phyloP scores from a whole-genome alignment of 2,888 invertebrate species.

The Agonopterix heracliana region DNA sequence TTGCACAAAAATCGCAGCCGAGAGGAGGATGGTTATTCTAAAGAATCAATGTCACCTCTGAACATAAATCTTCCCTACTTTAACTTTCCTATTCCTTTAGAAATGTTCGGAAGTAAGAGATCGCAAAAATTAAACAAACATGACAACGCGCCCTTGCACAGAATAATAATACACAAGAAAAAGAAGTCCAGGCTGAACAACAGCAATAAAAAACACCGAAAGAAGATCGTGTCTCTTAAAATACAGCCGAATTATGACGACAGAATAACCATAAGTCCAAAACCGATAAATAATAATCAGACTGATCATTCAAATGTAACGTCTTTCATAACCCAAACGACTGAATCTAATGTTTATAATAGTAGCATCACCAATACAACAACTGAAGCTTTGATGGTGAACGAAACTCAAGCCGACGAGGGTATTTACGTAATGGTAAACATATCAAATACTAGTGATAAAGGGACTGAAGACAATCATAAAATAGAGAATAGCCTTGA shows the following conservation, averaged over 20 bases:
- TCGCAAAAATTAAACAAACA: slow-evolving; percentile 26
- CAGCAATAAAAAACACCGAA: slow-evolving; percentile 52
- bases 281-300: slow-evolving; percentile 12
- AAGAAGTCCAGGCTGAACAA: slow-evolving; percentile 46
- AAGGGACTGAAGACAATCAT: slow-evolving; percentile 25
- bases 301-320: slow-evolving; percentile 14
- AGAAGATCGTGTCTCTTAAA: slow-evolving; percentile 40
- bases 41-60: slow-evolving; percentile 29
- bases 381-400: slow-evolving; percentile 17
- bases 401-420: slow-evolving; percentile 34
- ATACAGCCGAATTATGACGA: slow-evolving; percentile 6
- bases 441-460: slow-evolving; percentile 34
- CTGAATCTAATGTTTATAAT: background rate
- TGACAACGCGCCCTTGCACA: slow-evolving; percentile 38
- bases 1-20: slow-evolving; percentile 22
- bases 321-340: slow-evolving; percentile 4
- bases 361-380: slow-evolving; percentile 19
- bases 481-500: slow-evolving; percentile 52
- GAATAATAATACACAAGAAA: slow-evolving; percentile 57
- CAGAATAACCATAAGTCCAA: background rate
- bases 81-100: slow-evolving; percentile 48
- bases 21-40: slow-evolving; percentile 30
- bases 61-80: slow-evolving; percentile 47
- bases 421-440: slow-evolving; percentile 40
- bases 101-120: slow-evolving; percentile 41